Base-by-base conservation (phyloP, 2,797 vertebrate genomes). In the Bradypodion ventrale region DNA sequence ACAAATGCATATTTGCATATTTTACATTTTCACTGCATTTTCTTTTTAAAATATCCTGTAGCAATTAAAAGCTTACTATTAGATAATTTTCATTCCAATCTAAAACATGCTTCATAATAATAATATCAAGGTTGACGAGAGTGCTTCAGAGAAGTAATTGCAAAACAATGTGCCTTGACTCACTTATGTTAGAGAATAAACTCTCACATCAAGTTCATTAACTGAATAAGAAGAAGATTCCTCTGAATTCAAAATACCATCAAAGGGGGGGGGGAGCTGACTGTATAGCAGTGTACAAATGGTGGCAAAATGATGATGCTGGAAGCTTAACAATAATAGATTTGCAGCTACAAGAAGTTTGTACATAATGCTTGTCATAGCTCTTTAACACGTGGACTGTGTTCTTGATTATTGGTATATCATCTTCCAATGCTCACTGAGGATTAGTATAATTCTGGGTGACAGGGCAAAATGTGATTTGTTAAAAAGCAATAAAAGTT, bases 401-500 rank as follows among this genome's bases (percentile, higher is more conserved):
- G 72, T 52, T 81, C 78, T 66, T 52, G 21, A n/a, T 62, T 79
- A 44, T 63, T 69, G 75, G 52, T 77, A 81, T 66, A 81, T 68
- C 35, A 52, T 66, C 52, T 85, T 82, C 78, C 23, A 46, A 74
- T 68, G 32, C 15, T 88, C 62, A 83, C 56, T 63, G 16, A 77
- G 16, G 40, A 62, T 77, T 12, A 59, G 46, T 44, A 65, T 46
- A 81, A 72, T 63, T 60, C 62, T 85, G 79, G 79, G 40, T 27
- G 1, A 65, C 25, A 42, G 49, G 52, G 78, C 4, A 16, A 84
- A 42, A 82, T 42, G 82, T 79, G 73, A 25, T 75, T 72, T 49
- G 25, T 73, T 74, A 59, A 59, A 60, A 87, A 86, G 85, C 19
- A 73, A 0, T n/a, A 85, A 74, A 72, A 78, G 52, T 87, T 81